Conservation (phyloP, 2,888 invertebrate species). For the Ichneumoninae sp. region DNA sequence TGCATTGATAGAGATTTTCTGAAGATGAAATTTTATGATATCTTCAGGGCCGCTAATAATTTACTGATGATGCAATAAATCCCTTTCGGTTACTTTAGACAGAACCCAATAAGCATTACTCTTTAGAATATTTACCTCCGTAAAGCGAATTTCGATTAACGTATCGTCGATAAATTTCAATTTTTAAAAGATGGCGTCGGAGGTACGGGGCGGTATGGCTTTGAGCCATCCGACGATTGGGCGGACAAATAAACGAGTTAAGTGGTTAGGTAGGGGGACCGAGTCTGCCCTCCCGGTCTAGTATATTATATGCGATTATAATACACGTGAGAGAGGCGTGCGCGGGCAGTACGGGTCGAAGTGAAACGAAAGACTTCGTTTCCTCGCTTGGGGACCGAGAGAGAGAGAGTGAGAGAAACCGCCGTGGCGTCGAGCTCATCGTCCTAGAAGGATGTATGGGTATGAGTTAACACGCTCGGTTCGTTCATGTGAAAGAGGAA, state of each 20-base stretch:
- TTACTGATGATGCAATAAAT: not conserved
- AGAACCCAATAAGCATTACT: not conserved
- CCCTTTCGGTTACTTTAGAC: not conserved
- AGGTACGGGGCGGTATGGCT: constrained; percentile 74
- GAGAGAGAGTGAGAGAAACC: constrained; percentile 53
- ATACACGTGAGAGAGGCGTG: constrained; percentile 65
- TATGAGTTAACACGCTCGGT: constrained; percentile 54
- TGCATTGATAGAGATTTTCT: too few relatives aligned
- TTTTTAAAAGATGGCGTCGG: constrained; percentile 74
- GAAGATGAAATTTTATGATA: too few relatives aligned
- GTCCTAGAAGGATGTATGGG: constrained; percentile 52
- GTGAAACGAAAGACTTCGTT: constrained; percentile 16
- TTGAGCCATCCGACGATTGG: constrained; percentile 82
- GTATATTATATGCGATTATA: constrained; percentile 69
- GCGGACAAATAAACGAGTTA: constrained; percentile 80
- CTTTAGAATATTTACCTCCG: not conserved
- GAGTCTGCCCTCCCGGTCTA: constrained; percentile 63
- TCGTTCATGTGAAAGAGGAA: constrained; percentile 33
- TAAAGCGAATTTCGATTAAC: too few relatives aligned
- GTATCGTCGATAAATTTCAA: not conserved
- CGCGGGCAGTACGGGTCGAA: constrained; percentile 2
- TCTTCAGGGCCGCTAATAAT: too few relatives aligned
- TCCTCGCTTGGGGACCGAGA: constrained; percentile 44
- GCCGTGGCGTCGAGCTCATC: constrained; percentile 54
- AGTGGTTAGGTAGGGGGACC: constrained; percentile 71